Base-by-base conservation (phyloP, 1,140 invertebrate genomes). In the Aphelenchoides fujianensis region DNA sequence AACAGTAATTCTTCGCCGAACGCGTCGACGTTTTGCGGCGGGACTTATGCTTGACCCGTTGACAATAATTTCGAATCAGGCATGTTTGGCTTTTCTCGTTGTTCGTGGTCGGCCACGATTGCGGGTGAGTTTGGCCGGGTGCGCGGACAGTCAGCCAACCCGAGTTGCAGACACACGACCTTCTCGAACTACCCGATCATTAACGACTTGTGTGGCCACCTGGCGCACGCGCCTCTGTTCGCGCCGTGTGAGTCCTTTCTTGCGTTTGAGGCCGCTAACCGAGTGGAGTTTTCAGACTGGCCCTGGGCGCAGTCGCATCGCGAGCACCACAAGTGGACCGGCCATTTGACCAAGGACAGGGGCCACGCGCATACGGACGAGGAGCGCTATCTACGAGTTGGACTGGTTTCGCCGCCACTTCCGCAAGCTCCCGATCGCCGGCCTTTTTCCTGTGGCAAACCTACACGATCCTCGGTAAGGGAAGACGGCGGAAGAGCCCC, bases 61-160 rank as follows among this genome's bases (percentile, higher is more conserved):
- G n/a, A n/a, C n/a, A n/a, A n/a, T n/a, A n/a, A n/a, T n/a, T n/a
- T n/a, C n/a, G n/a, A n/a, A n/a, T n/a, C n/a, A n/a, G 85, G 85
- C 37, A 85, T 84, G 5, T 69, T 84, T 59, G 84, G 81, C 48
- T 85, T 82, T 5, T 77, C n/a, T n/a, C 80, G 0, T 27, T 86
- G 0, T 86, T 86, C 73, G 84, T 85, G 9, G 64, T 85, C 16
- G 85, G 85, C 12, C 85, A 86, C 68, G 85, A 86, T 71, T 85
- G 85, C 68, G 85, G 85, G 1, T 12, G 23, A 23, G 41, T 48
- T 48, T 23, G 23, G 23, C 41, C 41, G 12, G 12, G 12, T 12
- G 23, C 23, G 12, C 41, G 23, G 41, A 12, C 23, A 12, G 23
- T 48, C 23, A 12, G 12, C 41, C 41, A 48, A 48, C 41, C 23